Evolutionary conservation across 2,113 vertebrate genomes (phyloP).

Genomic region (Riparia riparia): DNA sequence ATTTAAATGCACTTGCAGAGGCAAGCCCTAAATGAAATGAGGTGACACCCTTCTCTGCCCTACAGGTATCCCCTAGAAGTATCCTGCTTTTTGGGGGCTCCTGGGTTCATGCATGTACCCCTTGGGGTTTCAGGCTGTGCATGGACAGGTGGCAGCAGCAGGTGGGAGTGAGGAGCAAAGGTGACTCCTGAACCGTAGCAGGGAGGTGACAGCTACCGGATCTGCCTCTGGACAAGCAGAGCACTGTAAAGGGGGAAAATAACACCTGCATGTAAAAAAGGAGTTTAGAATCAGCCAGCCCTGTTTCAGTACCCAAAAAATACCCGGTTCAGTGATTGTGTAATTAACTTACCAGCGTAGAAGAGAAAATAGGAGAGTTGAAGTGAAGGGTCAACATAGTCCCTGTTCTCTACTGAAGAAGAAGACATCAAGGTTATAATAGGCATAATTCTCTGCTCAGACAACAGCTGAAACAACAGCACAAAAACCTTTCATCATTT

Average conservation of each 20-base stretch:
- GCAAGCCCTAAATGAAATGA: rapidly evolving
- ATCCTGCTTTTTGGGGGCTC: not conserved
- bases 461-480: not conserved
- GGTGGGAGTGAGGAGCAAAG: not conserved
- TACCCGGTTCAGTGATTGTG: not conserved
- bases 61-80: not conserved
- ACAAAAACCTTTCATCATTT: not conserved
- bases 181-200: not conserved
- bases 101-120: rapidly evolving
- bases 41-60: not conserved
- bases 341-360: not conserved
- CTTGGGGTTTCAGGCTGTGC: not conserved
- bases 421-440: not conserved
- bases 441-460: not conserved
- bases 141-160: rapidly evolving
- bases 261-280: not conserved
- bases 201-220: not conserved
- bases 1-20: not conserved
- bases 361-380: not conserved
- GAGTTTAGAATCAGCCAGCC: not conserved
- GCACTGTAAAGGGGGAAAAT: not conserved
- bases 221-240: not conserved
- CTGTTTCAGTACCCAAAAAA: not conserved
- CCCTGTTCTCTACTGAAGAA: not conserved
- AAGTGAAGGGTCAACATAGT: not conserved